Evolutionary conservation across 2,797 vertebrate species (phyloP).

Genomic region (Limosa lapponica): DNA sequence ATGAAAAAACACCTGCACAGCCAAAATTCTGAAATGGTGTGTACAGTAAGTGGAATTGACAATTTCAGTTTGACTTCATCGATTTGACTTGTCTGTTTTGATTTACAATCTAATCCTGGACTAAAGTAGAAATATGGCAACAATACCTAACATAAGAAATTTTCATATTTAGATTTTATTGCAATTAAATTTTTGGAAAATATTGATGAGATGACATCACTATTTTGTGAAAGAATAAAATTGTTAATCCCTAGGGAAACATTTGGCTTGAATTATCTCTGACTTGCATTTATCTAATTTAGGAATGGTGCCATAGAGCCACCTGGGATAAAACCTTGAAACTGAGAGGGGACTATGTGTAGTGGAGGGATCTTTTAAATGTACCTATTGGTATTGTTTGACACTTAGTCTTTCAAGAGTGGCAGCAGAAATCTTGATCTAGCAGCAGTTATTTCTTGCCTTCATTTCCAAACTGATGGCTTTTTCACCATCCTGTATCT

Average conservation of each 20-base stretch:
- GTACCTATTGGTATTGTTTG: background rate
- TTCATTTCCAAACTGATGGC: background rate
- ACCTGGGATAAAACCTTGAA: constrained; percentile 11
- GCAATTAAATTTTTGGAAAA: background rate
- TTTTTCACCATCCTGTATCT: background rate
- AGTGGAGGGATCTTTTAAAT: background rate
- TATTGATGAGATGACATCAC: background rate
- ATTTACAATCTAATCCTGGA: background rate
- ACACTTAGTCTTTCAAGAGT: background rate
- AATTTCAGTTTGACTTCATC: constrained; percentile 3
- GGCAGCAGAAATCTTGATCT: background rate
- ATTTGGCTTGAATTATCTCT: constrained; percentile 35
- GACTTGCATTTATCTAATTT: background rate
- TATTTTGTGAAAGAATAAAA: background rate
- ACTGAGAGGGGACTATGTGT: background rate
- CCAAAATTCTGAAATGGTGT: background rate
- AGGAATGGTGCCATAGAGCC: background rate
- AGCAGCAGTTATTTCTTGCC: background rate
- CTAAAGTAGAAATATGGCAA: background rate
- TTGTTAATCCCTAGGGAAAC: background rate
- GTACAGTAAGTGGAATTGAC: background rate
- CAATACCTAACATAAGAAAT: background rate
- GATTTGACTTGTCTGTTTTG: background rate
- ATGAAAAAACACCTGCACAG: background rate
- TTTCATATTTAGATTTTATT: background rate